These are phyloP conservation scores for Liposcelis brunnea DNA, from an alignment of 2,888 invertebrate genomes.

Conservation along the genomic window DNA sequence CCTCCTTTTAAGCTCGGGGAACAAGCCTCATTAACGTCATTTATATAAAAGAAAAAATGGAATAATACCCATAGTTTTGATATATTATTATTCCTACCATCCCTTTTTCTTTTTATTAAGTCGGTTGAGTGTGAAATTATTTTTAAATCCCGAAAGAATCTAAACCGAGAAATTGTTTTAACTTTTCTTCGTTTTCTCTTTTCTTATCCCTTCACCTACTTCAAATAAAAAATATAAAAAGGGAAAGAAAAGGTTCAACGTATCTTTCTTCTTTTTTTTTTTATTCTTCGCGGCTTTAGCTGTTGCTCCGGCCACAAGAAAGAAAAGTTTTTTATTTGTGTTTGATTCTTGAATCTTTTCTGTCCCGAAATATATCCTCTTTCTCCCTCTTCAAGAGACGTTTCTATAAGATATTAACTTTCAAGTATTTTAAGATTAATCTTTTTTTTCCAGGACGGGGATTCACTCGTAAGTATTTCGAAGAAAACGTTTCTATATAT, in stretches of 20 bases:
- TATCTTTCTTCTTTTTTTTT: slow-evolving; percentile 10
- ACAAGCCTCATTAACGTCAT: too few relatives aligned
- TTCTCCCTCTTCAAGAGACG: too few relatives aligned
- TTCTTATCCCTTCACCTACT: not conserved
- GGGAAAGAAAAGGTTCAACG: not conserved
- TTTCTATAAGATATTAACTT: slow-evolving; percentile 3
- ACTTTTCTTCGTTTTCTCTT: slow-evolving; percentile 2
- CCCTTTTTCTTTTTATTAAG: too few relatives aligned
- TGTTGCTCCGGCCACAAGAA: not conserved
- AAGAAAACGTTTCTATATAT: not conserved
- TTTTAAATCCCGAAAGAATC: too few relatives aligned
- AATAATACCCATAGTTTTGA: too few relatives aligned
- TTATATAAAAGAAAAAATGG: too few relatives aligned
- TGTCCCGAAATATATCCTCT: too few relatives aligned
- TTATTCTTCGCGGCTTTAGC: slow-evolving; percentile 1
- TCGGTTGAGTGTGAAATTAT: too few relatives aligned
- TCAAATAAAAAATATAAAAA: not conserved
- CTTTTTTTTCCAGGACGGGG: slow-evolving; percentile 42
- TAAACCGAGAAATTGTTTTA: too few relatives aligned
- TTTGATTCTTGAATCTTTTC: slow-evolving; percentile 15
- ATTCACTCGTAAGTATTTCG: slow-evolving; percentile 43
- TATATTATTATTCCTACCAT: too few relatives aligned
- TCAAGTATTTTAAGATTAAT: slow-evolving; percentile 15
- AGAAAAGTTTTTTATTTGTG: slow-evolving; percentile 20
- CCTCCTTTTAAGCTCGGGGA: too few relatives aligned